A percentile compares a stretch with the other conserved stretches of the same genome.
phyloP scores from a whole-genome alignment of 2,797 vertebrate genomes.

The Fratercula arctica region DNA sequence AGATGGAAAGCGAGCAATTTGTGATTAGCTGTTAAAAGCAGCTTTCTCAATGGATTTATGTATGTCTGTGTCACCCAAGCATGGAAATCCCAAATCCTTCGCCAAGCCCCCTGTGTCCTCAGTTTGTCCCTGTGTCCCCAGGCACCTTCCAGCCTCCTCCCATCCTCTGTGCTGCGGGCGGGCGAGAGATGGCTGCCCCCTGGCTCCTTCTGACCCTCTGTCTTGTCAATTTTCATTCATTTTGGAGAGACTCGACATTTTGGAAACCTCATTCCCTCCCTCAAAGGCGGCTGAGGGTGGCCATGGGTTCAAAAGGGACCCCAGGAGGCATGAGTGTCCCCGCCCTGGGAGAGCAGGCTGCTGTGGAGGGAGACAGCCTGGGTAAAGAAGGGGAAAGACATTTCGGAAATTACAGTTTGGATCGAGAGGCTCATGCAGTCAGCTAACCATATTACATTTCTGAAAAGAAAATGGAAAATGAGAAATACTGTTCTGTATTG shows the following conservation, averaged over 20 bases:
- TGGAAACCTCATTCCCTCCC: neutral
- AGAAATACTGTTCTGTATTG: neutral
- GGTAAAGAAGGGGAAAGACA: neutral
- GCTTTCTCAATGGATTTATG: neutral
- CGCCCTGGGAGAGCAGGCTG: neutral
- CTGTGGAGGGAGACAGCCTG: accelerated
- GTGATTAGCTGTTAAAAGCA: neutral
- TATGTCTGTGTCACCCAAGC: neutral
- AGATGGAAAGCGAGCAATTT: neutral
- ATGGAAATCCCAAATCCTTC: neutral
- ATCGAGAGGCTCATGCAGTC: neutral
- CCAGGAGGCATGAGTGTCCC: neutral
- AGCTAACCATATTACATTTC: neutral
- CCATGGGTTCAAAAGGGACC: neutral
- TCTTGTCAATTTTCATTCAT: slow-evolving; percentile 23
- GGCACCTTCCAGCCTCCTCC: neutral
- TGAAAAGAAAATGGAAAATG: neutral
- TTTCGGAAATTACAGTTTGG: neutral
- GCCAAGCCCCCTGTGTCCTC: neutral
- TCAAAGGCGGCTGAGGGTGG: neutral
- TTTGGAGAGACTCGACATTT: neutral
- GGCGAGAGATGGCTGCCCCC: accelerated
- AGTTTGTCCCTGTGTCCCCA: neutral
- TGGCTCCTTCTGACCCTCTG: neutral
- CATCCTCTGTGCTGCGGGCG: accelerated